Evolutionary conservation across 2,888 invertebrate species (phyloP).

Genomic region (Homarus gammarus): DNA sequence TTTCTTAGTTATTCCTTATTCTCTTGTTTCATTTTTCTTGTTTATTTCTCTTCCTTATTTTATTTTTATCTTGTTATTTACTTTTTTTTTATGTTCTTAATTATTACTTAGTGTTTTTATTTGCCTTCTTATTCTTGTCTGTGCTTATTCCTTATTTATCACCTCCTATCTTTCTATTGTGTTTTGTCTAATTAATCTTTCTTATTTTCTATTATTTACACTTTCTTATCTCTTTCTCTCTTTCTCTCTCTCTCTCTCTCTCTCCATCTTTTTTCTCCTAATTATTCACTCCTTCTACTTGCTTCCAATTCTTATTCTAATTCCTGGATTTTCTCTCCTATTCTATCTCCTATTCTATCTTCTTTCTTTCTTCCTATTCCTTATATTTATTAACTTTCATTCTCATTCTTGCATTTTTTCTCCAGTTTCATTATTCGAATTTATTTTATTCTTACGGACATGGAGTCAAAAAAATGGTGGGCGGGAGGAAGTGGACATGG

Average conservation of each 20-base stretch:
- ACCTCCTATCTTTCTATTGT: background rate
- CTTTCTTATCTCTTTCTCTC: background rate
- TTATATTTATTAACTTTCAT: no score
- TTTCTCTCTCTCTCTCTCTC: constrained; percentile 20
- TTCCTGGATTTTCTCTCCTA: background rate
- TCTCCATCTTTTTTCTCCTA: background rate
- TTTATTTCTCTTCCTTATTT: background rate
- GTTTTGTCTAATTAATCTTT: background rate
- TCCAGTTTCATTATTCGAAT: no score
- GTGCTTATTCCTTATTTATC: background rate
- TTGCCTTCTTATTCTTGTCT: background rate
- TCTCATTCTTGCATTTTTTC: no score
- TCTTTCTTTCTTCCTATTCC: background rate
- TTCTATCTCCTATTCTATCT: background rate
- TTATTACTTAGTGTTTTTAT: background rate
- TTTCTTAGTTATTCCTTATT: background rate
- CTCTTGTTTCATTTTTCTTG: background rate
- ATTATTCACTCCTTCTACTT: background rate
- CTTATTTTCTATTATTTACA: background rate
- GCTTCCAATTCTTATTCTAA: background rate
- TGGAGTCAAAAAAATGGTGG: background rate
- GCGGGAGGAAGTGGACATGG: background rate
- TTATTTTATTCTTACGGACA: no score
- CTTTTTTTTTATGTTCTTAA: background rate
- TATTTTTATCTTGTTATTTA: background rate